Base-by-base conservation (phyloP, 1,140 invertebrate species). In the Campoletis sonorensis region DNA sequence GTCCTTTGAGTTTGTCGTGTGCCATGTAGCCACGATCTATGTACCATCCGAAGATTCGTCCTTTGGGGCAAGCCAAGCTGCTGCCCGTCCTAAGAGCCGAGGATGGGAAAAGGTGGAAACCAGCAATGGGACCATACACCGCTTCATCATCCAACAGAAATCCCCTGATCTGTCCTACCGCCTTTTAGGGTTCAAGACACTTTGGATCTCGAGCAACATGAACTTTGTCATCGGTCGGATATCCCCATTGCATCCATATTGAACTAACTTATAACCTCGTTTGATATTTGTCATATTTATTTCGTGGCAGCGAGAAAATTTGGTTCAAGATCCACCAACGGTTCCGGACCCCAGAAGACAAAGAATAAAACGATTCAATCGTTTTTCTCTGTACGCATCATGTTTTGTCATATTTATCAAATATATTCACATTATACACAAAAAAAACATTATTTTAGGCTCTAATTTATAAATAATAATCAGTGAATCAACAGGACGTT, bases 1-100 rank as follows among this genome's bases (percentile, higher is more conserved):
- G 90, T 92, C 90, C 90, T 91, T 92, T 92, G 90, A 92, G 89
- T 85, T 86, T 73, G 77, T 51, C 58, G 68, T 33, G 16, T 15
- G 27, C 61, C 61, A 23, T n/a, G n/a, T 26, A 64, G n/a, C 61
- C n/a, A 15, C 61, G 4, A 26, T 16, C 16, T 70, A 33, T 33
- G 23, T 13, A n/a, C 45, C 23, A 75, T 54, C 87, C 86, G 84
- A 82, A 87, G 85, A 82, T 84, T 85, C 82, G 84, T 83, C 87
- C 86, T 87, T 79, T 88, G 86, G 87, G 87, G 84, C 85, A 86
- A 88, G 85, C 85, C 82, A 83, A 85, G 40, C 27, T 37, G 30
- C n/a, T n/a, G n/a, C n/a, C n/a, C 68, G 68, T 37, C 15, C 68
- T 70, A 1, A 2, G 23, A 26, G 21, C 23, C 27, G n/a, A 26